Evolutionary conservation across 2,888 invertebrate species (phyloP).

Genomic region (Drosophila rellima): DNA sequence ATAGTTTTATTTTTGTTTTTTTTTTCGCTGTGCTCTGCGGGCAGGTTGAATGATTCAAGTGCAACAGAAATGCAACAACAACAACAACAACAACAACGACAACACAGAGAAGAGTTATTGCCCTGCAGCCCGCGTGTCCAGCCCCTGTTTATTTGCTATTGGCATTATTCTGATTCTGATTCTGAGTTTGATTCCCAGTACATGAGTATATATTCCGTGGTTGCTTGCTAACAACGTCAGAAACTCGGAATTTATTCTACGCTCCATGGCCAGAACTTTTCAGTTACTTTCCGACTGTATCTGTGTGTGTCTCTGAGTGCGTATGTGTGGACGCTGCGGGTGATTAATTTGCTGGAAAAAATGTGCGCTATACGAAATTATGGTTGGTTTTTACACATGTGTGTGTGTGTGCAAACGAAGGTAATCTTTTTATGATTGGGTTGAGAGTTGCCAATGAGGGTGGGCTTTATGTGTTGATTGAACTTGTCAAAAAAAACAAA

Average conservation of each 20-base stretch:
- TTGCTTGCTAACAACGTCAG: constrained; percentile 30
- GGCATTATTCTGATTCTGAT: constrained; percentile 55
- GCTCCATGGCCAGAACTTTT: constrained; percentile 35
- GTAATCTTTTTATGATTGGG: constrained; percentile 51
- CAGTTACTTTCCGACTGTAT: constrained; percentile 10
- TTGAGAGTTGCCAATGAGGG: constrained; percentile 10
- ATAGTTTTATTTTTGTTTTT: constrained; percentile 14
- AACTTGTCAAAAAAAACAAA: constrained; percentile 8
- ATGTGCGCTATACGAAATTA: constrained; percentile 42
- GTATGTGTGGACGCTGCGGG: constrained; percentile 62
- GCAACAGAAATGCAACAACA: constrained; percentile 55
- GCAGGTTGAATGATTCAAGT: constrained; percentile 73
- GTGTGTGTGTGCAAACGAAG: constrained; percentile 28
- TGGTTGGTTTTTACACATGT: constrained; percentile 27
- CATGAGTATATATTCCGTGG: constrained; percentile 11
- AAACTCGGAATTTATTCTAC: constrained; percentile 36
- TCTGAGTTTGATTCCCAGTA: constrained; percentile 29
- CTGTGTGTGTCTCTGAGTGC: constrained; percentile 18
- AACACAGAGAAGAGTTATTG: constrained; percentile 26
- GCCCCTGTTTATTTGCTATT: constrained; percentile 40
- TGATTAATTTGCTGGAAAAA: constrained; percentile 70
- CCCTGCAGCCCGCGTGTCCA: constrained; percentile 5
- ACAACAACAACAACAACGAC: constrained; percentile 34
- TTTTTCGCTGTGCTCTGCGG: constrained; percentile 22
- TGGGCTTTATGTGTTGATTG: constrained; percentile 23